Conservation (phyloP, 2,888 invertebrate genomes). For the Hirtodrosophila confusa region DNA sequence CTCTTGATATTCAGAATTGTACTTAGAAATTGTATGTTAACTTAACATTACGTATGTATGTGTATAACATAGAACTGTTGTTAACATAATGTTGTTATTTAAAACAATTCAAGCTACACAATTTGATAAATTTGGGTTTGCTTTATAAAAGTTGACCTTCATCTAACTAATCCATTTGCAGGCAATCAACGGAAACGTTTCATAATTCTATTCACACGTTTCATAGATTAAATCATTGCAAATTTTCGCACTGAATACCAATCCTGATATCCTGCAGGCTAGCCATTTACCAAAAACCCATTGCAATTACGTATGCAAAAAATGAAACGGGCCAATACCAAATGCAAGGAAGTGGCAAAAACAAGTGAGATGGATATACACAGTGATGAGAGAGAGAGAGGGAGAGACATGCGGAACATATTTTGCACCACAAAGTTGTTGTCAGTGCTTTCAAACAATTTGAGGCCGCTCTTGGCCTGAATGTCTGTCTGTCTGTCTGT, state of each 20-base stretch:
- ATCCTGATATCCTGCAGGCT: slow-evolving; percentile 17
- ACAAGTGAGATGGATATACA: background rate
- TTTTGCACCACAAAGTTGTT: slow-evolving; percentile 59
- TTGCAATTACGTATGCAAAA: slow-evolving; percentile 45
- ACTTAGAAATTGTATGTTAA: too few species aligned
- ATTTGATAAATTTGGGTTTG: too few species aligned
- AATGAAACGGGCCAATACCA: slow-evolving; percentile 28
- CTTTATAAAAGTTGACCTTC: background rate
- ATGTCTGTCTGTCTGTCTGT: slow-evolving; percentile 5
- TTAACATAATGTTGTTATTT: too few species aligned
- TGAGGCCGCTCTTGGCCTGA: slow-evolving; percentile 32
- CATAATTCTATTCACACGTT: slow-evolving; percentile 45
- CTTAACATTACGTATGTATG: too few species aligned
- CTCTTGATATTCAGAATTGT: too few species aligned
- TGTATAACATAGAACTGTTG: too few species aligned
- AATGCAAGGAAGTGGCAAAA: slow-evolving; percentile 29
- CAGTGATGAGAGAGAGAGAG: background rate
- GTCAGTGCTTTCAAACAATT: slow-evolving; percentile 70
- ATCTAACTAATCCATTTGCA: slow-evolving; percentile 2
- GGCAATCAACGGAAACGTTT: slow-evolving; percentile 32
- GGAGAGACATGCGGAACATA: slow-evolving; percentile 42
- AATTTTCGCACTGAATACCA: slow-evolving; percentile 39
- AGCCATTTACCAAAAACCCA: slow-evolving; percentile 5
- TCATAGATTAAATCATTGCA: slow-evolving; percentile 35
- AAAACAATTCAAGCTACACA: too few species aligned